Conservation (phyloP, 2,888 invertebrate genomes). For the Torymus aiolomorphi region DNA sequence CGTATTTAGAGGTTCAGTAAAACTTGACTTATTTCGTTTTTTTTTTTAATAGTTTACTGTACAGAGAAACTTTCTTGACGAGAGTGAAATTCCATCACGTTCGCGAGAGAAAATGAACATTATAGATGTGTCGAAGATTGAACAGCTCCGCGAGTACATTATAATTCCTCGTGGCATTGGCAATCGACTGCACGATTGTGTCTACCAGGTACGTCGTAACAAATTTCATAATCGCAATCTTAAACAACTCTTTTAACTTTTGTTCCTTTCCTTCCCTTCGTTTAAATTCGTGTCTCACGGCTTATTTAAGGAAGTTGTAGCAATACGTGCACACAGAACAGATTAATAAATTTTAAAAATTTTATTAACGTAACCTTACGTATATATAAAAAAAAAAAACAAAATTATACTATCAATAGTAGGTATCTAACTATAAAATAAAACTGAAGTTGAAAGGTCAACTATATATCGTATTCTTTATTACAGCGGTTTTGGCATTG, state of each 20-base stretch:
- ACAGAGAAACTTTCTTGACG: conserved; percentile 44
- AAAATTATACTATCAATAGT: neutral
- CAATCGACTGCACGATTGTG: conserved; percentile 69
- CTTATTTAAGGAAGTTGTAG: conserved; percentile 38
- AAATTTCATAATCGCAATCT: conserved; percentile 61
- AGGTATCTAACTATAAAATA: too few species aligned
- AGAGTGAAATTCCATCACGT: conserved; percentile 30
- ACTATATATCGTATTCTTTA: too few species aligned
- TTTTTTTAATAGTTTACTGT: conserved; percentile 32
- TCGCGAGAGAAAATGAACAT: conserved; percentile 47
- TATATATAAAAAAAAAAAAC: neutral
- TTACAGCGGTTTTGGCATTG: too few species aligned
- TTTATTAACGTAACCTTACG: neutral
- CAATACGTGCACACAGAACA: conserved; percentile 1
- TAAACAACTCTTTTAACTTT: conserved; percentile 48
- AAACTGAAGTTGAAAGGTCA: too few species aligned
- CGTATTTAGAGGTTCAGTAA: conserved; percentile 63
- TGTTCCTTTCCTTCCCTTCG: conserved; percentile 21
- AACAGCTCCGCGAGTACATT: conserved; percentile 46
- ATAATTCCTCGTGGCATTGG: conserved; percentile 69
- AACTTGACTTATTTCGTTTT: conserved; percentile 31
- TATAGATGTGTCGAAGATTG: conserved; percentile 43
- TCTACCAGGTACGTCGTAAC: conserved; percentile 74
- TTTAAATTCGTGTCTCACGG: conserved; percentile 30
- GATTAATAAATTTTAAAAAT: conserved; percentile 1